Base-by-base conservation (phyloP, 1,140 invertebrate genomes). In the Sitobion miscanthi region DNA sequence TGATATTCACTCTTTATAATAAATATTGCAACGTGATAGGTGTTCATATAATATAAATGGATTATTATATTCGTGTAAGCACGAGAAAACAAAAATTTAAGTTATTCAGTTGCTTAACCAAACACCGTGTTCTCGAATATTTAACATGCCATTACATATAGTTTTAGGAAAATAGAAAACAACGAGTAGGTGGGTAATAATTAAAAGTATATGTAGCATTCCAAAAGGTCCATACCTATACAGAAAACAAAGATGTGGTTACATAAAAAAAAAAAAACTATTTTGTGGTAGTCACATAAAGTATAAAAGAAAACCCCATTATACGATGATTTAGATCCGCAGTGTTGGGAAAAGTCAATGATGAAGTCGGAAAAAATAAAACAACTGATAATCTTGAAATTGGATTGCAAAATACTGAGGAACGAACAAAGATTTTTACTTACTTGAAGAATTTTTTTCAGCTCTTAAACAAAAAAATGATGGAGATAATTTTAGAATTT, bases 91-190 rank as follows among this genome's bases (percentile, higher is more conserved):
- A 54, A 89, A 52, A 54, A 54, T 89, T 6, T 54, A 54, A 89
- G 47, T 89, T 89, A 89, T 89, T 89, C 87, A 54, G 87, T 86
- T 38, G 49, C 49, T 54, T 54, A 35, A 54, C 30, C 49, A 52
- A 38, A 89, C 47, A 54, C 49, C 9, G 20, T 54, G n/a, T 54
- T 54, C n/a, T 89, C 49, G n/a, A 89, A 89, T 89, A 25, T 89
- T 89, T 89, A 52, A n/a, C n/a, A 38, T 89, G 49, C 87, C 87
- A 89, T 54, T 89, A 54, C 20, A 89, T 89, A 35, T 54, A 52
- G 47, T 54, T 89, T 89, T 23, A 38, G n/a, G 2, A 38, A 38
- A 38, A 54, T 89, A 89, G 47, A 90, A 62, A 62, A 90, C 38
- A n/a, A 88, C 45, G 62, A 87, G 62, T 77, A 77, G 62, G 42